phyloP scores from a whole-genome alignment of 1,140 invertebrate genomes.

The Leptonema lineaticorne region DNA sequence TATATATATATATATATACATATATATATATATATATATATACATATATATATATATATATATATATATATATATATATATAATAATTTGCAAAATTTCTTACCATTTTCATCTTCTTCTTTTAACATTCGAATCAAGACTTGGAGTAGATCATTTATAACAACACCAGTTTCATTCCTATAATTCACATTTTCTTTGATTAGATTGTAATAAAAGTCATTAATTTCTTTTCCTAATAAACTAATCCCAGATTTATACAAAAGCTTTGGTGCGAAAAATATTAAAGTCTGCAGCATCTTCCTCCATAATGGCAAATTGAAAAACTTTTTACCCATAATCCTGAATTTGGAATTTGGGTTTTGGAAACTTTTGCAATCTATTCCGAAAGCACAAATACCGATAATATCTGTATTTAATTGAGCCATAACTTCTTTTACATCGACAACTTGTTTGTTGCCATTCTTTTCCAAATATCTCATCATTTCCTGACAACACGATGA shows the following conservation, averaged over 20 bases:
- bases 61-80: not conserved
- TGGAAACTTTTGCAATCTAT: slow-evolving; percentile 60
- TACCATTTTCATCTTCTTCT: slow-evolving; percentile 44
- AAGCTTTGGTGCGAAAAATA: slow-evolving; percentile 22
- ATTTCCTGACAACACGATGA: slow-evolving; percentile 46
- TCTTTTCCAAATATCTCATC: slow-evolving; percentile 42
- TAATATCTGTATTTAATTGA: slow-evolving; percentile 64
- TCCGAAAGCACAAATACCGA: slow-evolving; percentile 64
- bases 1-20: not conserved
- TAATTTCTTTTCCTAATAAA: not conserved
- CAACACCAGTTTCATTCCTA: slow-evolving; percentile 49
- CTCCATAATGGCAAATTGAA: slow-evolving; percentile 36
- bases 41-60: not conserved
- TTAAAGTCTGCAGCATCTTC: slow-evolving; percentile 11
- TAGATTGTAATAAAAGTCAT: slow-evolving; percentile 55
- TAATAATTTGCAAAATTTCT: not conserved
- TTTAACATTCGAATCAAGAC: slow-evolving; percentile 59
- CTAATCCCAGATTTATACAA: not conserved
- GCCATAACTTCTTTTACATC: slow-evolving; percentile 58
- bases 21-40: not conserved
- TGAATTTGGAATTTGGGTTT: slow-evolving; percentile 59
- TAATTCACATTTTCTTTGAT: slow-evolving; percentile 58
- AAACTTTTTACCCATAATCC: slow-evolving; percentile 49
- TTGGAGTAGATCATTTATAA: slow-evolving; percentile 62
- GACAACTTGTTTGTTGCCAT: slow-evolving; percentile 48